Conservation (phyloP, 2,113 vertebrate species). For the Cheilinus undulatus region DNA sequence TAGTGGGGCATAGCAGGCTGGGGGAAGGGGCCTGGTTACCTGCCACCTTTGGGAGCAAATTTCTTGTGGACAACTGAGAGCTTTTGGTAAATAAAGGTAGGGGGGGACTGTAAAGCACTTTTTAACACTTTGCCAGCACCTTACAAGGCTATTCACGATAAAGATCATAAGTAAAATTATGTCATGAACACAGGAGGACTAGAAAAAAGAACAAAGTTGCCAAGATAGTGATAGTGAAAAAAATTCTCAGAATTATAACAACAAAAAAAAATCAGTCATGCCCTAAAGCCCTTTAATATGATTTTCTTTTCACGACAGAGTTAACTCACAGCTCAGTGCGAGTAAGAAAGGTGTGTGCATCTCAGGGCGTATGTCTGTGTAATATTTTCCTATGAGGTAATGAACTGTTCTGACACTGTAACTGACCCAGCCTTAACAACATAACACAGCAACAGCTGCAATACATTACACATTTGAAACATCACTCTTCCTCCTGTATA, state of each 20-base stretch:
- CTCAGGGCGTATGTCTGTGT: not conserved
- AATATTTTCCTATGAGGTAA: not conserved
- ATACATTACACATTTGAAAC: too few relatives aligned
- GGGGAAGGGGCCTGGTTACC: conserved; percentile 10
- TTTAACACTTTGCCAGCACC: not conserved
- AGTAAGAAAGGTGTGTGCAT: conserved; percentile 1
- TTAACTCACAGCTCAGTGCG: not conserved
- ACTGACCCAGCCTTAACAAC: not conserved
- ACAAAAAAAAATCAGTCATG: conserved; percentile 3
- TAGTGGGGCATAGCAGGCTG: not conserved
- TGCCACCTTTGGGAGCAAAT: conserved; percentile 28
- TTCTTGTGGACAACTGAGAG: conserved; percentile 24
- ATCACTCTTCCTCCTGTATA: not conserved
- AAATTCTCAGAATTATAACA: too few relatives aligned
- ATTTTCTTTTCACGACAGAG: conserved; percentile 4
- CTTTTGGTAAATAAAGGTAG: not conserved
- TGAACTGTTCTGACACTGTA: not conserved
- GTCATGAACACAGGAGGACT: not conserved
- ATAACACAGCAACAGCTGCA: not conserved
- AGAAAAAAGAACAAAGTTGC: not conserved
- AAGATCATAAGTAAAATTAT: too few relatives aligned
- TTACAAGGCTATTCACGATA: not conserved
- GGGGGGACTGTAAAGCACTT: not conserved
- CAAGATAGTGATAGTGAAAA: too few relatives aligned
- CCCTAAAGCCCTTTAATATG: not conserved